Conservation (phyloP, 2,888 invertebrate species). For the Ophioninae sp. region DNA sequence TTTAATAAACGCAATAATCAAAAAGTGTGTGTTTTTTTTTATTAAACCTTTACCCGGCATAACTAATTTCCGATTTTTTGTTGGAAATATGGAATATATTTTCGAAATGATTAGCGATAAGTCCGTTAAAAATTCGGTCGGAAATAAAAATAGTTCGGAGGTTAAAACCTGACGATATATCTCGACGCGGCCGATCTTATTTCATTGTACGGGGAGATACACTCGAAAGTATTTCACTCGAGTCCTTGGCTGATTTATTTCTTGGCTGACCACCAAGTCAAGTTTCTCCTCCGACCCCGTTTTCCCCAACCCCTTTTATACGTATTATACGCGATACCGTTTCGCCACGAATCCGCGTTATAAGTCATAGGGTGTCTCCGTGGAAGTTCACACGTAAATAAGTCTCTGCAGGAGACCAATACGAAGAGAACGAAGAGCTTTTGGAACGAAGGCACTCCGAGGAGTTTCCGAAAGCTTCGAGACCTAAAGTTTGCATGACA, state of each 20-base stretch:
- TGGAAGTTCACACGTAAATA: conserved; percentile 9
- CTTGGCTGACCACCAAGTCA: conserved; percentile 53
- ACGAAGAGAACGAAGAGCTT: conserved; percentile 1
- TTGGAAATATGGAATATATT: too few species aligned
- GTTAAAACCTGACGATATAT: neutral
- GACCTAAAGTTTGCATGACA: conserved; percentile 28
- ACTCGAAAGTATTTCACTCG: conserved; percentile 8
- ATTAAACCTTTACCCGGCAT: too few species aligned
- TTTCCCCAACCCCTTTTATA: neutral
- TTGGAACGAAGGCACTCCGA: conserved; percentile 8
- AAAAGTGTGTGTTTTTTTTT: too few species aligned
- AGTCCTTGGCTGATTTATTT: conserved; percentile 39
- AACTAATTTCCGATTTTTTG: too few species aligned
- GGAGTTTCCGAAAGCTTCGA: conserved; percentile 22
- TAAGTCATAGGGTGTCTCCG: conserved; percentile 3
- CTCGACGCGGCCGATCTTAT: conserved; percentile 7
- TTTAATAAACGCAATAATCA: too few species aligned
- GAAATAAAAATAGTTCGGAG: neutral
- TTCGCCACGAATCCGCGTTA: conserved; percentile 20
- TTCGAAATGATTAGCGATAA: too few species aligned
- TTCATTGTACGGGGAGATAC: neutral
- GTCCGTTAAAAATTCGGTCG: too few species aligned
- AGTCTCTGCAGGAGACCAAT: neutral
- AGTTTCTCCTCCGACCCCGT: conserved; percentile 38
- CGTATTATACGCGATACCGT: conserved; percentile 14